phyloP scores from a whole-genome alignment of 2,113 vertebrate genomes.

The Pseudorectes ferrugineus region DNA sequence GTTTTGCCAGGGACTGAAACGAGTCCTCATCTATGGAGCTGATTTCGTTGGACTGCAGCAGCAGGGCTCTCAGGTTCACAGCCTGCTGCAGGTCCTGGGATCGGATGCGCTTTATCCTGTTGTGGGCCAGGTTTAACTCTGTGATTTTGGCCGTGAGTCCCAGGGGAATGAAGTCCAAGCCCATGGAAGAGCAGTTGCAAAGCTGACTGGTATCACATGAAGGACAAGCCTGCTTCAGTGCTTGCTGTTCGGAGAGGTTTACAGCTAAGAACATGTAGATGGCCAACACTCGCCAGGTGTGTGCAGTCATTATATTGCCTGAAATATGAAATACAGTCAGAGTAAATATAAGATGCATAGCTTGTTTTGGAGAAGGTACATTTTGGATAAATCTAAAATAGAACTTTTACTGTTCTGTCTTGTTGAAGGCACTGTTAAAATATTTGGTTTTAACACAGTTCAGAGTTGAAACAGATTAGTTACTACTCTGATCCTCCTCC shows the following conservation, averaged over 20 bases:
- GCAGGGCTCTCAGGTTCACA: conserved; percentile 61
- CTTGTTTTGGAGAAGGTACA: not conserved
- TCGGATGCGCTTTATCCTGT: conserved; percentile 63
- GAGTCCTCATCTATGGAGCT: conserved; percentile 62
- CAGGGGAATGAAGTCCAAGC: conserved; percentile 54
- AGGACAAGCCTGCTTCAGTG: not conserved
- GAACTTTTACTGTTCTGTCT: not conserved
- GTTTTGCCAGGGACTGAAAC: conserved; percentile 60
- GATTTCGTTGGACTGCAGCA: conserved; percentile 69
- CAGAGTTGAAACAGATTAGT: not conserved
- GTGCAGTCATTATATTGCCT: conserved; percentile 45
- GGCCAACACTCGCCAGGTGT: not conserved
- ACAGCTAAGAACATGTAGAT: not conserved
- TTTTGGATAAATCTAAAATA: not conserved
- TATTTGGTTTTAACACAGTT: not conserved
- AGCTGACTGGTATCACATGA: conserved; percentile 28
- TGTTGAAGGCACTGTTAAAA: not conserved
- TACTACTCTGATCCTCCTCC: not conserved
- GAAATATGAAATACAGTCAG: not conserved
- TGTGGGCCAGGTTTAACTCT: conserved; percentile 73
- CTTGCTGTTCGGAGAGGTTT: not conserved
- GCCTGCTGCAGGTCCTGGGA: conserved; percentile 64
- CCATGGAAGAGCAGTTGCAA: conserved; percentile 66
- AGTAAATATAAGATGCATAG: not conserved
- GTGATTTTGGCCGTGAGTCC: conserved; percentile 25